Percentiles rank a stretch among this genome's conserved stretches.
phyloP scores from a whole-genome alignment of 2,888 invertebrate species.

The Piscicola geometra region DNA sequence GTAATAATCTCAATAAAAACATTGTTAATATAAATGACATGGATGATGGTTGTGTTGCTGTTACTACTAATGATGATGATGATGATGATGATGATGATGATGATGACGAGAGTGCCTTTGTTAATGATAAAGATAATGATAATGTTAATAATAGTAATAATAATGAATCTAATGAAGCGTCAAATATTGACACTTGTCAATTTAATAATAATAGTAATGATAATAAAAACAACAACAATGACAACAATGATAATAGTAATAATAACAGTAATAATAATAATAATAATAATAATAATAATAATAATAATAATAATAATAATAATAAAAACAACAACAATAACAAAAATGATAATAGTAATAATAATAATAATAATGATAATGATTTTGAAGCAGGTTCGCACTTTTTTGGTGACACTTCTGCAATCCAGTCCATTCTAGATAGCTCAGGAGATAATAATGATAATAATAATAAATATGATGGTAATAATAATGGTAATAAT shows the following conservation, averaged over 20 bases:
- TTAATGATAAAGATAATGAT: background rate
- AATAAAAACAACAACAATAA: no score
- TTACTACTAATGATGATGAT: background rate
- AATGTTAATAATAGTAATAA: background rate
- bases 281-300: no score
- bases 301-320: no score
- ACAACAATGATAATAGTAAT: background rate
- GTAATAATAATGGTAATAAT: no score
- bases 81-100: background rate
- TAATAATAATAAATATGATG: background rate
- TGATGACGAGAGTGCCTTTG: constrained; percentile 26
- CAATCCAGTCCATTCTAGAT: no score
- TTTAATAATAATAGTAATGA: background rate
- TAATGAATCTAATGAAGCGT: background rate
- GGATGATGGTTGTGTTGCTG: constrained; percentile 11
- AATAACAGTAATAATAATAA: no score
- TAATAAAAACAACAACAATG: background rate
- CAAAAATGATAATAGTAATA: no score
- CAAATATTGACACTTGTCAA: no score
- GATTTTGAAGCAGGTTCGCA: no score
- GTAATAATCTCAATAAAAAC: constrained; percentile 1
- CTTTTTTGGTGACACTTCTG: no score
- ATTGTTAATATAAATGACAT: constrained; percentile 1
- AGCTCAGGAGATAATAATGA: background rate
- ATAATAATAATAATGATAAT: no score